Percentiles rank a stretch among this genome's conserved stretches.
Conservation (phyloP, 2,797 vertebrate species). For the Synaphobranchus kaupii region DNA sequence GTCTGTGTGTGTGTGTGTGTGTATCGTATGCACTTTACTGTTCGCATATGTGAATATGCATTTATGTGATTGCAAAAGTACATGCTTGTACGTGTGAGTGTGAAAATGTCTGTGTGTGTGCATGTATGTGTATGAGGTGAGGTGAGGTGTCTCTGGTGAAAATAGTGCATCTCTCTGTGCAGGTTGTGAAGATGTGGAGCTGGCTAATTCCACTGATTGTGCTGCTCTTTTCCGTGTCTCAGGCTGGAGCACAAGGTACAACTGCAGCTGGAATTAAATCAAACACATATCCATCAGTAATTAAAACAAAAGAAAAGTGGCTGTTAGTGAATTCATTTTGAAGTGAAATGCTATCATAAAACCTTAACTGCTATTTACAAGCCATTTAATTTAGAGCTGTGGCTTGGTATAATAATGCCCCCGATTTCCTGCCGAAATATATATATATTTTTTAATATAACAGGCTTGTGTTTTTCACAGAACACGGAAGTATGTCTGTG, state of each 20-base stretch:
- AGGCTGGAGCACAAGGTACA: conserved; percentile 66
- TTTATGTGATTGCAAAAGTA: neutral
- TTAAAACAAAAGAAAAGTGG: neutral
- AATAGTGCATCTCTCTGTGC: conserved; percentile 16
- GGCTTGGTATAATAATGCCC: neutral
- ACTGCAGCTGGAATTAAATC: neutral
- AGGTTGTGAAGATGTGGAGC: conserved; percentile 70
- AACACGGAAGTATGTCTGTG: neutral
- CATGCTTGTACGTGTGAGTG: neutral
- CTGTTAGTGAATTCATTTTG: neutral
- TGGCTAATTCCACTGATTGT: conserved; percentile 48
- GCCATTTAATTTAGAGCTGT: neutral
- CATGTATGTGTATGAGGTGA: neutral
- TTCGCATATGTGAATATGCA: neutral
- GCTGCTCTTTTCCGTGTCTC: conserved; percentile 55
- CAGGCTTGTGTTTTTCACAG: neutral
- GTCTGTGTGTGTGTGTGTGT: neutral
- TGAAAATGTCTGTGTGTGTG: neutral
- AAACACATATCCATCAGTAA: neutral
- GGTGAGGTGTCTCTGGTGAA: neutral
- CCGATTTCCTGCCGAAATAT: neutral
- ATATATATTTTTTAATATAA: neutral
- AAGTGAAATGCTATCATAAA: neutral
- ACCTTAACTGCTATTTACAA: neutral
- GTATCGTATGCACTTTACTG: neutral